phyloP scores from a whole-genome alignment of 2,888 invertebrate genomes.

The Ptilodon capucinus region DNA sequence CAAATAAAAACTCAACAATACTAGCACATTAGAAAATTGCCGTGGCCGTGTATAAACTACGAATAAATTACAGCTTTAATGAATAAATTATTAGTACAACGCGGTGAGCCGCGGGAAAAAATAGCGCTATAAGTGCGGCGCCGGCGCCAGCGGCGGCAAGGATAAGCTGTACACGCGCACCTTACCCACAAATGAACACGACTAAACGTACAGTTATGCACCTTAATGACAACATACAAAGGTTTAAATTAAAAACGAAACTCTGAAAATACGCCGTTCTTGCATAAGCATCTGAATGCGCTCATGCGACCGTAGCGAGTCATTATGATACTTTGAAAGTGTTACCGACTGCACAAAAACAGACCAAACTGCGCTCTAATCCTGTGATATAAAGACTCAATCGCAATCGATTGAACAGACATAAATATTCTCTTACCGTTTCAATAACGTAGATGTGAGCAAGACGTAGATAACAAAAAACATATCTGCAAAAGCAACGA shows the following conservation, averaged over 20 bases:
- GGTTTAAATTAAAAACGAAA: conserved; percentile 27
- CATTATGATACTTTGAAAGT: conserved; percentile 76
- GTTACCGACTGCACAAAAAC: conserved; percentile 52
- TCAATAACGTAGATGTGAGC: conserved; percentile 47
- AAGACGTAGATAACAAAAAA: conserved; percentile 57
- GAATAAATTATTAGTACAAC: conserved; percentile 76
- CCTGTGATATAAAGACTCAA: conserved; percentile 54
- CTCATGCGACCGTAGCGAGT: conserved; percentile 80
- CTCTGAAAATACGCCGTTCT: conserved; percentile 49
- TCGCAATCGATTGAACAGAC: conserved; percentile 39
- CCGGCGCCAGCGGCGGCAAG: conserved; percentile 75
- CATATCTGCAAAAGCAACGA: conserved; percentile 65
- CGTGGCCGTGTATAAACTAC: conserved; percentile 53
- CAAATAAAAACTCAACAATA: conserved; percentile 55
- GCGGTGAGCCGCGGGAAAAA: conserved; percentile 71
- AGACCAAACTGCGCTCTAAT: conserved; percentile 64
- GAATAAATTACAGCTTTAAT: conserved; percentile 74
- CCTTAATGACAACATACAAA: conserved; percentile 39
- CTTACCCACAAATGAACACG: conserved; percentile 44
- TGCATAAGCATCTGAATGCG: conserved; percentile 63
- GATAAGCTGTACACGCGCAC: conserved; percentile 65
- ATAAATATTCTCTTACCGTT: conserved; percentile 47
- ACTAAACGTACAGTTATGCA: conserved; percentile 34
- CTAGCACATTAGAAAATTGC: conserved; percentile 67
- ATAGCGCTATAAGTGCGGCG: conserved; percentile 75